Base-by-base conservation (phyloP, 2,888 invertebrate species). In the Apamea monoglypha region DNA sequence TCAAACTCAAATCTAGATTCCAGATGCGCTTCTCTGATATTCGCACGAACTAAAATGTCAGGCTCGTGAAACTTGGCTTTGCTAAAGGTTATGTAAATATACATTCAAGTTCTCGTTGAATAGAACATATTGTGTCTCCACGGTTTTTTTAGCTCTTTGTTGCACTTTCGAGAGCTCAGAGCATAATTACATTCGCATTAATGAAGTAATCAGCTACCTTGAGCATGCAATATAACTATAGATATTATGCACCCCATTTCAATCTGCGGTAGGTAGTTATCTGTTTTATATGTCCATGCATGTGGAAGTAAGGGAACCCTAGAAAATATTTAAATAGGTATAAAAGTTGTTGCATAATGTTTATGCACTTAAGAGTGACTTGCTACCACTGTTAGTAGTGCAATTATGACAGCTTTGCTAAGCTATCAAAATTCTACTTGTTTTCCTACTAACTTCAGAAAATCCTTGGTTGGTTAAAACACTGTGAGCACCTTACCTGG, bases 401-500 rank as follows among this genome's bases (percentile, higher is more conserved):
- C 56, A 25, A 56, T 56, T 56, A 5, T 10, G 1, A 56, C 56
- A 25, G n/a, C 4, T 56, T 56, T 56, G 25, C 25, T 56, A 56
- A 59, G n/a, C n/a, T 14, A 59, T n/a, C 12, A 59, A 59, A 12
- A 59, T n/a, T 12, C 56, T 56, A 56, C 3, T 12, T 56, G 25
- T 56, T 59, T 59, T 59, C 56, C n/a, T n/a, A 59, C n/a, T n/a
- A 59, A 59, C 25, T 75, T 29, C 0, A 75, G n/a, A 59, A n/a
- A 76, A 5, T n/a, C 3, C 32, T 56, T 36, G 12, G 12, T 70
- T 56, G 18, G 0, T 18, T 18, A 70, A 53, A 71, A 21, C 36
- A 36, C 18, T 25, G 32, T 25, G 53, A 53, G 56, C 32, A 32
- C 5, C 21, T 77, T 91, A 96, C 96, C 97, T 95, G 89, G 97